These are phyloP conservation scores for Scomber japonicus DNA, from an alignment of 2,113 vertebrate species.

Conservation along the genomic window DNA sequence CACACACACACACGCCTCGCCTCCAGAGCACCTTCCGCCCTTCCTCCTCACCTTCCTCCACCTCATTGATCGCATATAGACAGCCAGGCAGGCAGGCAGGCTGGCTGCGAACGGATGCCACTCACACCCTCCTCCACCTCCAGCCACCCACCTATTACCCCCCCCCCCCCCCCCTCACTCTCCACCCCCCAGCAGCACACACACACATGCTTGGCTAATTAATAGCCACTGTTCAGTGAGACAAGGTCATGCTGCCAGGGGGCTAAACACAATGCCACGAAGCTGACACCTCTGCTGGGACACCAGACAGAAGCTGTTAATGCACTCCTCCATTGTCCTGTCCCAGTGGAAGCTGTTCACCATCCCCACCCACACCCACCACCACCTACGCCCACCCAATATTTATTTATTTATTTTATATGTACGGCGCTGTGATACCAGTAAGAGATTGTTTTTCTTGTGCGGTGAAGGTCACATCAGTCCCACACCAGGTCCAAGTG, in stretches of 20 bases:
- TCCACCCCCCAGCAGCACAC: conserved; percentile 25
- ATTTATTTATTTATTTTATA: not conserved
- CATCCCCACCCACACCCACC: not conserved
- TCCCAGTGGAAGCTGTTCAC: conserved; percentile 24
- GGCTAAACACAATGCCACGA: conserved; percentile 65
- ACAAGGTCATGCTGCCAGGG: conserved; percentile 68
- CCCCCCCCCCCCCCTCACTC: conserved; percentile 2
- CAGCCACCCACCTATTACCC: conserved; percentile 52
- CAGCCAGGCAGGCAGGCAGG: conserved; percentile 57
- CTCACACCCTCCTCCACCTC: conserved; percentile 50
- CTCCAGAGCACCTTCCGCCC: conserved; percentile 44
- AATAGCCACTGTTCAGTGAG: conserved; percentile 69
- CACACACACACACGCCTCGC: conserved; percentile 1
- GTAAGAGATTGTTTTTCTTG: not conserved
- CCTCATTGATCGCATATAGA: conserved; percentile 73
- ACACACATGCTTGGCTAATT: conserved; percentile 66
- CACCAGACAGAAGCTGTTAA: conserved; percentile 52
- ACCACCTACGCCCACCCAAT: not conserved
- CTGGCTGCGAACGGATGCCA: conserved; percentile 49
- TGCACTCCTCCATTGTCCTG: conserved; percentile 48
- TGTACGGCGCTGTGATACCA: not conserved
- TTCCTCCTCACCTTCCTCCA: conserved; percentile 49
- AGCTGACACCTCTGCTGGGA: conserved; percentile 64
- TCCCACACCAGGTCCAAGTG: conserved; percentile 22
- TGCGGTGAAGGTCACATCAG: conserved; percentile 45